phyloP scores from a whole-genome alignment of 2,113 vertebrate genomes.

The Cyprinodon tularosa region DNA sequence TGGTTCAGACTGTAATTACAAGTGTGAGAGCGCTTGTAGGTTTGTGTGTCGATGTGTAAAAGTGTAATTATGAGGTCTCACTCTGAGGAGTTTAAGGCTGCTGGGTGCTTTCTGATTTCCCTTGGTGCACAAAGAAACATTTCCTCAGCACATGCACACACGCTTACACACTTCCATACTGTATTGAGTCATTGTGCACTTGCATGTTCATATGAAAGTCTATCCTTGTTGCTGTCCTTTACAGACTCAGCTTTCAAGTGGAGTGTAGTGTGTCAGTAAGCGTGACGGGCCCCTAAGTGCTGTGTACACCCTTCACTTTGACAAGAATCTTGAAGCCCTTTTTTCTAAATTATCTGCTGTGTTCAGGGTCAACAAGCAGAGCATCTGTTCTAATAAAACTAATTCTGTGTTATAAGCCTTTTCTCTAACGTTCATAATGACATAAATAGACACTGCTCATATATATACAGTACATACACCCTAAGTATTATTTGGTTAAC shows the following conservation, averaged over 20 bases:
- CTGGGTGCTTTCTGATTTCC: conserved; percentile 75
- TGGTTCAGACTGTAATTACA: conserved; percentile 70
- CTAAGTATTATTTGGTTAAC: not conserved
- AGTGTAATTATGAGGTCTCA: conserved; percentile 74
- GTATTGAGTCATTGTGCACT: not conserved
- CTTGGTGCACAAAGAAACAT: conserved; percentile 61
- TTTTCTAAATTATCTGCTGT: conserved; percentile 6
- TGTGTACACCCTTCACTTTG: not conserved
- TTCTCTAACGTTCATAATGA: not conserved
- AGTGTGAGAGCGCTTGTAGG: conserved; percentile 40
- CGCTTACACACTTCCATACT: not conserved
- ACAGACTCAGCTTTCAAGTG: conserved; percentile 4
- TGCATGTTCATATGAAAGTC: conserved; percentile 5
- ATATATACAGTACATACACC: not conserved
- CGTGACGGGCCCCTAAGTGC: not conserved
- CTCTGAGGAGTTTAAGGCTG: conserved; percentile 56
- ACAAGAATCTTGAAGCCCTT: conserved; percentile 7
- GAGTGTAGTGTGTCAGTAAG: conserved; percentile 2
- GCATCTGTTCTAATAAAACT: not conserved
- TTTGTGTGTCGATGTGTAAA: conserved; percentile 49
- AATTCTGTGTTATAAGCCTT: not conserved
- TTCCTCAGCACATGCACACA: conserved; percentile 27
- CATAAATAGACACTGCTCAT: not conserved
- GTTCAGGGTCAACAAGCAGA: conserved; percentile 27
- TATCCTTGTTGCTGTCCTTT: conserved; percentile 12